Base-by-base conservation (phyloP, 2,888 invertebrate species). In the Protodeltote pygarga region DNA sequence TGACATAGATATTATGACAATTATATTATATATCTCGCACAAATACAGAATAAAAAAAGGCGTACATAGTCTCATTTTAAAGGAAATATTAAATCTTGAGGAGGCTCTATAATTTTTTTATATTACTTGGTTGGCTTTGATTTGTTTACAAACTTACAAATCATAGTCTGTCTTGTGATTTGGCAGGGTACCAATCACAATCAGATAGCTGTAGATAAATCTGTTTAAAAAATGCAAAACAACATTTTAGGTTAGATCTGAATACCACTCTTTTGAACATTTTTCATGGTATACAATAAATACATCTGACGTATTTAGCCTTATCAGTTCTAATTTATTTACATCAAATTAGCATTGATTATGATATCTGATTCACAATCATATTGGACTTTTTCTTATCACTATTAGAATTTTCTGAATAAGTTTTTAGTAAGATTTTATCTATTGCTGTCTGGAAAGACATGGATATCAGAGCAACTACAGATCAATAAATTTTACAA, bases 111-210 rank as follows among this genome's bases (percentile, higher is more conserved):
- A n/a, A n/a, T n/a, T n/a, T n/a, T n/a, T n/a, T n/a, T n/a, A n/a
- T n/a, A 23, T 20, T 13, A 10, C 0, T 8, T 2, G 10, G 2
- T 10, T 25, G 5, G 20, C 20, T 33, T 33, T 41, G n/a, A 62
- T 62, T 58, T 61, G 62, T 58, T 58, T 58, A 58, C 62, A 38
- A 41, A 25, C 29, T 29, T 8, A n/a, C n/a, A n/a, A n/a, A n/a
- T n/a, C n/a, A n/a, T n/a, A 4, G 10, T 19, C 19, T 33, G 16
- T 21, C 46, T 2, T 24, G 3, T n/a, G 6, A 29, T 17, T 53
- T 61, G 47, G 61, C 39, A 40, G 23, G 2, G 2, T 27, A 38
- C 40, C 48, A 54, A 29, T n/a, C 13, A 0, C 16, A 10, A 10
- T 17, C 20, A 29, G n/a, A n/a, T 5, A 8, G 5, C 16, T 14